Evolutionary conservation across 92 coral and sea anemone species (phyloP), one percentile per base, ranked within the genome.

Genomic region (Heliopora coerulea): DNA sequence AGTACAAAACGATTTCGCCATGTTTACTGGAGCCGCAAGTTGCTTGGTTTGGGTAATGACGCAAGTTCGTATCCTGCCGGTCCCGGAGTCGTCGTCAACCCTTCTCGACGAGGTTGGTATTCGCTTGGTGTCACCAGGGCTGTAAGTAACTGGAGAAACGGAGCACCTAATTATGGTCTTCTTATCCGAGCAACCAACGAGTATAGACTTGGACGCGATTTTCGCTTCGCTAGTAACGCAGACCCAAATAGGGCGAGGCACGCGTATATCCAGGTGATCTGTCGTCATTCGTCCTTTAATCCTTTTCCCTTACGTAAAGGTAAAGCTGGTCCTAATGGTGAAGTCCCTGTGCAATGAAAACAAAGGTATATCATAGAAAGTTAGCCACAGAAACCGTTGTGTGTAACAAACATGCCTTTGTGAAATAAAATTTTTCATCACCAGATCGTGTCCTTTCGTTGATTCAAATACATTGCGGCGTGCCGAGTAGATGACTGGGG

Each of bases 141-240:
- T 48, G 74, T 67, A 18, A n/a, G 59, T 25, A 26, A 67, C 42
- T 67, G 74, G 74, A 67, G 48, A 29, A 46, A 67, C 33, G 74
- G 74, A 12, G 58, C 44, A 33, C 24, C 74, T 9, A 44, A 67
- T 13, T 48, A 21, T 24, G 74, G 74, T 67, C 74, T 67, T 12
- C 74, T 67, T 9, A 24, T 67, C 74, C 74, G 74, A 15, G 74
- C 74, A 49, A 67, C 74, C 12, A 67, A 67, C 35, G 74, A 67
- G 31, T 9, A 10, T 35, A 20, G 20, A 1, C 58, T 0, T 15
- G 74, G 74, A 46, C 49, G 74, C 26, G 74, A 29, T 67, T 67
- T 67, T 49, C 74, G 74, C 33, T 67, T 67, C 12, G 49, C 49
- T 15, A 67, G 74, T 14, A 67, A 67, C 40, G 58, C 52, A 8